Evolutionary conservation across 1,140 invertebrate species (phyloP).

Genomic region (Trichonephila clavipes): DNA sequence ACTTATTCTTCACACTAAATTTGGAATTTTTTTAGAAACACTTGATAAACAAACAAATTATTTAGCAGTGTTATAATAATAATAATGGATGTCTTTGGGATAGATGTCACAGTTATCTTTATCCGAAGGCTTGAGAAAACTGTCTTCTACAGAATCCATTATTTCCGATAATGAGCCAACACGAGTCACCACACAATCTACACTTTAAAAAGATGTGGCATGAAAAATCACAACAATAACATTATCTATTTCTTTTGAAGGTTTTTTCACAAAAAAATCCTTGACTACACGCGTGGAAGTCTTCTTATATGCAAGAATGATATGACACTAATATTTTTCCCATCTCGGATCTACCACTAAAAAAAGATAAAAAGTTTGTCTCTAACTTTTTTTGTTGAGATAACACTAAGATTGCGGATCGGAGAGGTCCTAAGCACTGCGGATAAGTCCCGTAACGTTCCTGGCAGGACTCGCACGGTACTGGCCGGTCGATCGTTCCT

Average conservation of each 20-base stretch:
- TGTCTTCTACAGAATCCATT: constrained; percentile 20
- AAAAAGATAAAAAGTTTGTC: neutral
- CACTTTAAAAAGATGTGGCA: neutral
- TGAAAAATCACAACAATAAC: constrained; percentile 38
- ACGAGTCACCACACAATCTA: neutral
- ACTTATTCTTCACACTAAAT: too few relatives aligned
- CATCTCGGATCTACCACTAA: neutral
- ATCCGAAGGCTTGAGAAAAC: neutral
- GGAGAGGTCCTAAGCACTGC: constrained; percentile 49
- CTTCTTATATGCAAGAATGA: neutral
- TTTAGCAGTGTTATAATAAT: neutral
- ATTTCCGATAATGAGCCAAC: neutral
- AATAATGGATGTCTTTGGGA: neutral
- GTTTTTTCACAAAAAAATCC: neutral
- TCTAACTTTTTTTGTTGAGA: constrained; percentile 31
- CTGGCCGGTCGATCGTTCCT: constrained; percentile 70
- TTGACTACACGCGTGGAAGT: neutral
- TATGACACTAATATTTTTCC: neutral
- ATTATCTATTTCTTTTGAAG: neutral
- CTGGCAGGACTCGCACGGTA: constrained; percentile 53
- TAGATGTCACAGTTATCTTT: neutral
- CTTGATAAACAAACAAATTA: neutral
- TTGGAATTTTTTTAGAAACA: neutral
- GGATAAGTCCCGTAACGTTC: constrained; percentile 62
- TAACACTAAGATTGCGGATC: constrained; percentile 37